Percentiles rank a stretch among this genome's conserved stretches.
Evolutionary conservation across 2,888 invertebrate species (phyloP).

Genomic region (Archips xylosteana): DNA sequence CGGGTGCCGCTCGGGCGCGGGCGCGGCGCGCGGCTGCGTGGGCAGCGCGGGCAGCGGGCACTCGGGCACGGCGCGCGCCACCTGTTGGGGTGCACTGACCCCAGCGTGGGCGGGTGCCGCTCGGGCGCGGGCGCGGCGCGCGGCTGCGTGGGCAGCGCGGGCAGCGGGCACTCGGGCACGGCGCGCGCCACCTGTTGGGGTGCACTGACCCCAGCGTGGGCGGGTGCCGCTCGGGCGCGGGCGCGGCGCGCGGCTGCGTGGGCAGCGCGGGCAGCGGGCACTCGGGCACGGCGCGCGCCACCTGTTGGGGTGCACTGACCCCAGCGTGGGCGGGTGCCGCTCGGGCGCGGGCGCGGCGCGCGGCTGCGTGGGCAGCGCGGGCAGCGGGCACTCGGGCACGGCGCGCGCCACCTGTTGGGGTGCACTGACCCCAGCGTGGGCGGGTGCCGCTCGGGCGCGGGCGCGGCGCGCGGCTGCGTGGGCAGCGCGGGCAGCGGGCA

Average conservation of each 20-base stretch:
- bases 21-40: constrained; percentile 46
- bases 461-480: constrained; percentile 46
- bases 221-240: constrained; percentile 49
- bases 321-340: constrained; percentile 60
- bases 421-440: constrained; percentile 63
- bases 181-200: constrained; percentile 86
- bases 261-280: constrained; percentile 78
- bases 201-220: constrained; percentile 63
- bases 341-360: constrained; percentile 46
- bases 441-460: constrained; percentile 49
- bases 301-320: constrained; percentile 50
- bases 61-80: constrained; percentile 87
- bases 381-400: constrained; percentile 61
- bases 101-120: constrained; percentile 60
- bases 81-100: constrained; percentile 50
- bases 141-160: constrained; percentile 55
- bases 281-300: constrained; percentile 87
- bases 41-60: constrained; percentile 78
- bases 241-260: constrained; percentile 46
- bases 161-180: constrained; percentile 86
- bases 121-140: constrained; percentile 46
- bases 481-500: constrained; percentile 70
- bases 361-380: constrained; percentile 56
- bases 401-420: no score
- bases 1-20: constrained; percentile 49